A percentile compares a stretch with the other conserved stretches of the same genome.
Evolutionary conservation across 1,140 invertebrate species (phyloP).

Genomic region (Hylaeus volcanicus): DNA sequence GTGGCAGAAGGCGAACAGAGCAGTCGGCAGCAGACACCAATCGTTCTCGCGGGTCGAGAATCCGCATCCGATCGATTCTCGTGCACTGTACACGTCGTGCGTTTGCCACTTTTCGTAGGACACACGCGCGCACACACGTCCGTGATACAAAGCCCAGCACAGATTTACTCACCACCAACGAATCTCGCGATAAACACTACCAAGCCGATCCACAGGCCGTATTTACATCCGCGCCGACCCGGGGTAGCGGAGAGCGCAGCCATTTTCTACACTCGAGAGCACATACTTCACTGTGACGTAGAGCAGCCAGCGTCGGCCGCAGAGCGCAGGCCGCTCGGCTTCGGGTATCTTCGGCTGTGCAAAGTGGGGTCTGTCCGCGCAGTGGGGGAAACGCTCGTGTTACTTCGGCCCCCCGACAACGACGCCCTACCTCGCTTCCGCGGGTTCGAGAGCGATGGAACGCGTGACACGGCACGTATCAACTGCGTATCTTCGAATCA

Average conservation of each 20-base stretch:
- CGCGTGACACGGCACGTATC: background rate
- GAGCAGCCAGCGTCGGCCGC: slow-evolving; percentile 58
- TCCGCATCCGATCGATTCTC: slow-evolving; percentile 61
- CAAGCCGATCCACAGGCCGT: slow-evolving; percentile 72
- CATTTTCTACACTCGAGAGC: slow-evolving; percentile 79
- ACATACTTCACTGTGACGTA: slow-evolving; percentile 80
- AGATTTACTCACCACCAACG: slow-evolving; percentile 72
- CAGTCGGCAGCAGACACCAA: slow-evolving; percentile 9
- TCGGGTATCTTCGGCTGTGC: slow-evolving; percentile 55
- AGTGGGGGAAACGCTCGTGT: slow-evolving; percentile 37
- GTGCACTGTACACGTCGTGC: slow-evolving; percentile 19
- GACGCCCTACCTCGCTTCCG: background rate
- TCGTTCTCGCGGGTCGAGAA: slow-evolving; percentile 19
- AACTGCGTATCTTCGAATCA: slow-evolving; percentile 22
- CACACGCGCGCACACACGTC: background rate
- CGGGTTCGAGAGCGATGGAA: slow-evolving; percentile 14
- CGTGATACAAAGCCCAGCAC: background rate
- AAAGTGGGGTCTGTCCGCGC: slow-evolving; percentile 17
- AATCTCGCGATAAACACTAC: slow-evolving; percentile 68
- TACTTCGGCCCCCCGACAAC: slow-evolving; percentile 26
- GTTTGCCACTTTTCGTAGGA: slow-evolving; percentile 6
- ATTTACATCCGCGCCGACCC: slow-evolving; percentile 75
- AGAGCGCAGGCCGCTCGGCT: slow-evolving; percentile 61
- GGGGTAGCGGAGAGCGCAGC: slow-evolving; percentile 72
- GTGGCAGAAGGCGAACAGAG: slow-evolving; percentile 48